Evolutionary conservation across 2,113 vertebrate species (phyloP), one percentile per base, ranked within the genome.

Genomic region (Tenebrosternarchus preto): DNA sequence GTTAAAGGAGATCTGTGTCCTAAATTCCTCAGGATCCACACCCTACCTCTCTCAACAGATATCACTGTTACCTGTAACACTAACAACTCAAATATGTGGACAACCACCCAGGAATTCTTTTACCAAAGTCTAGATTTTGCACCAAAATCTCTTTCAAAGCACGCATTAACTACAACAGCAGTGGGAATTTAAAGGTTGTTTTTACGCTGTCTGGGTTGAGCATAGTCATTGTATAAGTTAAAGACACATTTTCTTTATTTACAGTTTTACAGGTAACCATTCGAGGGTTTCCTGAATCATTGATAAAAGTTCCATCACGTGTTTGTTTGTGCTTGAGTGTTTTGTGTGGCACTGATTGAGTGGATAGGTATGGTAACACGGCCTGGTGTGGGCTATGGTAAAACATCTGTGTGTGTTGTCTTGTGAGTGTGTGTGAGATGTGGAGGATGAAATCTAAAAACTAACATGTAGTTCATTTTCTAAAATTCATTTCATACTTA

Each of bases 101-200:
- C 27, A 46, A 75, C 17, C 27, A 20, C 1, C 29, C 22, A 50
- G 39, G 3, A 16, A 1, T 5, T 12, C 12, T 27, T 19, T 33
- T 25, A 25, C 19, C 19, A 8, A 39, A 25, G 71, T 73, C 19
- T 24, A 19, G 16, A 19, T 22, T 73, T 74, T 20, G 33, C 1
- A 25, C 22, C 73, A 27, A 64, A 76, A 64, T 76, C 17, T 31
- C 15, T 15, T 46, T 50, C 11, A 25, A 64, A 29, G 12, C 19
- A 46, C 15, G 33, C 63, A 64, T 20, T 15, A 61, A 76, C 43
- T 16, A 25, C 36, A 50, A 29, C 59, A 76, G 73, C 36, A 64
- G 50, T 7, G 2, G 19, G 25, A 25, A 11, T 8, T 61, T 25
- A 19, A 61, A 61, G 55, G 8, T 19, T 43, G 19, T 19, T 20